These are phyloP conservation scores for Silurus meridionalis DNA, from an alignment of 2,113 vertebrate genomes.

Conservation along the genomic window DNA sequence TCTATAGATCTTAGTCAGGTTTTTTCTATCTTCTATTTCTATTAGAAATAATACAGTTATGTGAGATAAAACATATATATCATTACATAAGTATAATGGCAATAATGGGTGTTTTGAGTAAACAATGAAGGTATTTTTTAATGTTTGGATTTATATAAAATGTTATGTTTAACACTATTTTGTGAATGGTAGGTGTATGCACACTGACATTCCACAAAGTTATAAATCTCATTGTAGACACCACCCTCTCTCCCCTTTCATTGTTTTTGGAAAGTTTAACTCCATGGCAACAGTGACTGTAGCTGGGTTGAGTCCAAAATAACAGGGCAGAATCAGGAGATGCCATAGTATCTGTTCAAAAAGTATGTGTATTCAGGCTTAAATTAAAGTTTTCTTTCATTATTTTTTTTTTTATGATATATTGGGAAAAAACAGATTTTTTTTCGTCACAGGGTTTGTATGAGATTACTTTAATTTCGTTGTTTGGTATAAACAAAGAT, in stretches of 20 bases:
- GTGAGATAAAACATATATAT: not conserved
- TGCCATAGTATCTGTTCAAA: not conserved
- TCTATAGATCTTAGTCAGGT: not conserved
- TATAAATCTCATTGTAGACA: constrained; percentile 66
- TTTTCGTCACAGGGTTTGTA: not conserved
- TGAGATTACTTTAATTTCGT: not conserved
- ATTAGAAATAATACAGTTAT: not conserved
- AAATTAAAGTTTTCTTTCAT: not conserved
- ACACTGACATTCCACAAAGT: constrained; percentile 43
- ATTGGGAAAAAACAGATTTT: not conserved
- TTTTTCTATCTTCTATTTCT: not conserved
- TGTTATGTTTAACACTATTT: not conserved
- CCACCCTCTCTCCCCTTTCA: constrained; percentile 43
- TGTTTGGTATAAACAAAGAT: too few species aligned
- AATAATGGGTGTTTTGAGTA: not conserved
- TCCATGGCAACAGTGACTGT: constrained; percentile 50
- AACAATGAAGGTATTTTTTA: not conserved
- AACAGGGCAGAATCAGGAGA: constrained; percentile 19
- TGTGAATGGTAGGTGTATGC: constrained; percentile 16
- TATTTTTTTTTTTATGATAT: not conserved
- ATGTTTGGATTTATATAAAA: not conserved
- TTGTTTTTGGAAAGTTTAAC: constrained; percentile 58
- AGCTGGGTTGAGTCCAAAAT: constrained; percentile 32
- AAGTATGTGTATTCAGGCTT: not conserved
- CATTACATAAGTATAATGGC: not conserved